Conservation (phyloP, 2,888 invertebrate species). For the Ochropleura leucogaster region DNA sequence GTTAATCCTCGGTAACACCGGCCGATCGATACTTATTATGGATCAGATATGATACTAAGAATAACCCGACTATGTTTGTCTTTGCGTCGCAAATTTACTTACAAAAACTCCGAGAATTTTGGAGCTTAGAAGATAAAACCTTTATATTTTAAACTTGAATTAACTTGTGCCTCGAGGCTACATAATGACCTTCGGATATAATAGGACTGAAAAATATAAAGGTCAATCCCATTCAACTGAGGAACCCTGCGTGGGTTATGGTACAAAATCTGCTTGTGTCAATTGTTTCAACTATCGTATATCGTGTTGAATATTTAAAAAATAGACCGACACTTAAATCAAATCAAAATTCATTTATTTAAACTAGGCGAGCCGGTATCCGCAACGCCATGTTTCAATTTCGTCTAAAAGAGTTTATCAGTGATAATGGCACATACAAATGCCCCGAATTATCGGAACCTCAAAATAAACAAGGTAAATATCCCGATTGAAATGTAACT, state of each 20-base stretch:
- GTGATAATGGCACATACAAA: no score
- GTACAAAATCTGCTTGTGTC: background rate
- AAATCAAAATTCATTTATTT: no score
- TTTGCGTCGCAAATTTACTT: background rate
- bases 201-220: background rate
- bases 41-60: constrained; percentile 7
- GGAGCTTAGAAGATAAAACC: background rate
- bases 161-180: background rate
- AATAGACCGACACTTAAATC: no score
- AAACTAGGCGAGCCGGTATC: no score
- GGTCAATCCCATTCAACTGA: background rate
- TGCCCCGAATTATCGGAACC: no score
- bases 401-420: no score
- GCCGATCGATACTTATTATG: constrained; percentile 2
- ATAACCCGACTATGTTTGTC: background rate
- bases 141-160: background rate
- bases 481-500: no score
- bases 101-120: background rate
- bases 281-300: background rate
- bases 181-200: background rate
- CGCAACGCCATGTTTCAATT: no score
- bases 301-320: background rate
- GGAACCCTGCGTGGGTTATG: background rate
- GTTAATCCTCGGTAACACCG: constrained; percentile 37
- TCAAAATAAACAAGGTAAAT: no score